Conservation (phyloP, 2,113 vertebrate genomes). For the Hyperopisus bebe region DNA sequence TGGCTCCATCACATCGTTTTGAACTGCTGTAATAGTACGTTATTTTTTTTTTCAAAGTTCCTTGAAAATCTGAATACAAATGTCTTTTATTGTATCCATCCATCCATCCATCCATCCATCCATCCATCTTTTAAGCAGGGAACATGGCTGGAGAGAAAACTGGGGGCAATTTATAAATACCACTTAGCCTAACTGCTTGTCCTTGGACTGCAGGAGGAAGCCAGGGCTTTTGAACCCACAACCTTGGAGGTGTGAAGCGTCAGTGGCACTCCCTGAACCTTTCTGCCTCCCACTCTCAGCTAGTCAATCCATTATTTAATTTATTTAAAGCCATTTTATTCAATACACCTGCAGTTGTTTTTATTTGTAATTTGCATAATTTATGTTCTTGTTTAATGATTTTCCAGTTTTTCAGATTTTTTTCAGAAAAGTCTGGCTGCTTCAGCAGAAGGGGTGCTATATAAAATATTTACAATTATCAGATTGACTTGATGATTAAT, state of each 20-base stretch:
- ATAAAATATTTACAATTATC: neutral
- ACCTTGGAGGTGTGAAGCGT: neutral
- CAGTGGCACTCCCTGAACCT: neutral
- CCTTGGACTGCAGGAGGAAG: neutral
- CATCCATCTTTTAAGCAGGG: neutral
- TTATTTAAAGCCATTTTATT: neutral
- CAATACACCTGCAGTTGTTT: neutral
- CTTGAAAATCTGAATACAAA: neutral
- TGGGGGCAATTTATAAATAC: neutral
- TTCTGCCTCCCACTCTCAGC: neutral
- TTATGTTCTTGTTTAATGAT: neutral
- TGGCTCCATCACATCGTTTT: neutral
- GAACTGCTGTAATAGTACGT: too few species aligned
- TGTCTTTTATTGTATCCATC: neutral
- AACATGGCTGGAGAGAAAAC: neutral
- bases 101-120: neutral
- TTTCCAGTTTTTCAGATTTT: conserved; percentile 2
- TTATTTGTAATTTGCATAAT: neutral
- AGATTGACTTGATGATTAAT: neutral
- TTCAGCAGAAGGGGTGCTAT: neutral
- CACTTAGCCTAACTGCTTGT: neutral
- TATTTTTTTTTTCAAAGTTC: neutral
- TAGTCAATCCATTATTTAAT: neutral
- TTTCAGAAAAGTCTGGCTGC: neutral
- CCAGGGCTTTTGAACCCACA: neutral